Evolutionary conservation across 2,888 invertebrate genomes (phyloP), one percentile per base, ranked within the genome.

Genomic region (Sthenelais limicola): DNA sequence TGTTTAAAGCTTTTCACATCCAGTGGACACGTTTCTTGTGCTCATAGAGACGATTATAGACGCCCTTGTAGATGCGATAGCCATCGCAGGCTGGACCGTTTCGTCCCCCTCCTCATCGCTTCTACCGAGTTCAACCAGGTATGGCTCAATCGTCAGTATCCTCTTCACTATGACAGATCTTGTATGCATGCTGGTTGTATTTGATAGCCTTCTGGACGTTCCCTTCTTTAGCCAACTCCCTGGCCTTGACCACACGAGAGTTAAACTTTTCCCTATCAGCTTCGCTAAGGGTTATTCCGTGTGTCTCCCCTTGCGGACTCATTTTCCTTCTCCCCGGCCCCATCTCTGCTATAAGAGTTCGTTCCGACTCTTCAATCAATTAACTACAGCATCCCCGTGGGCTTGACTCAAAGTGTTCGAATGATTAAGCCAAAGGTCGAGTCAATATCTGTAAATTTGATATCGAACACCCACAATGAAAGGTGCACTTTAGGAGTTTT

Each of bases 21-120:
- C 88, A 89, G n/a, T 84, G 75, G 1, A 89, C 81, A 0, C 88
- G 88, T 62, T 86, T 84, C 69, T 89, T 89, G 74, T 89, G 88
- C 7, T 74, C 74, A 73, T 88, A 89, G 43, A 89, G 81, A 56
- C 84, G 85, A 26, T 82, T 74, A 48, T 80, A 81, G 3, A 88
- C 77, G 4, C 84, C 84, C n/a, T 77, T 79, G 72, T 82, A 84
- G 54, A 86, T 76, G 76, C 82, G 81, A 77, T 84, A 86, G 1
- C 84, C 86, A 33, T 84, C 77, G 3, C 86, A 86, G n/a, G 69
- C 54, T 84, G 81, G 4, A 81, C 77, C 85, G 86, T 85, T 24
- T 81, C 81, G 71, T 77, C 79, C 9, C 82, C 82, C 0, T 76
- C 80, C 12, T 77, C 80, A 62, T 79, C 72, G 0, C n/a, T n/a